Percentiles rank a stretch among this genome's conserved stretches.
Evolutionary conservation across 2,113 vertebrate species (phyloP).

Genomic region (Rhynchopsitta pachyrhyncha): DNA sequence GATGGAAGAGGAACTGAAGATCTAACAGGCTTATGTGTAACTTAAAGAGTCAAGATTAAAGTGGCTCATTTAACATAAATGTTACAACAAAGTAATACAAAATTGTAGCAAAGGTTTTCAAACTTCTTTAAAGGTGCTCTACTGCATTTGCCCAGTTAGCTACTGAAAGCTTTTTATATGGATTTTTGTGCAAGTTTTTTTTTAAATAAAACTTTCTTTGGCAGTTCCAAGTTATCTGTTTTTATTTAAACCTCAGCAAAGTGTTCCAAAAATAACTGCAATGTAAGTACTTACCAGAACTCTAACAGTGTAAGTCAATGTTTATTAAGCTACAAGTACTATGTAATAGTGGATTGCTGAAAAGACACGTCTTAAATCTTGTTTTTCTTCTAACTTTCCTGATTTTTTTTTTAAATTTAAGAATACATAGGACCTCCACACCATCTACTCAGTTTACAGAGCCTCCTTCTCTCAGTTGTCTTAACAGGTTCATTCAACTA

Average conservation of each 20-base stretch:
- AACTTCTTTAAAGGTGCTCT: neutral
- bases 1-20: neutral
- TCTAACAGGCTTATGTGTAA: neutral
- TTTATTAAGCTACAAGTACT: conserved; percentile 32
- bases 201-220: neutral
- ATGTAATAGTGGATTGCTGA: neutral
- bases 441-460: neutral
- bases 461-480: neutral
- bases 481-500: neutral
- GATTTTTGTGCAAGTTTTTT: neutral
- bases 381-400: neutral
- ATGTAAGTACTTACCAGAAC: conserved; percentile 25
- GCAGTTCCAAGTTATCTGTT: neutral
- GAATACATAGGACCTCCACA: neutral
- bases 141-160: neutral
- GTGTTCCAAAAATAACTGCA: conserved; percentile 37
- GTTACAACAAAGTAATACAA: neutral
- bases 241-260: conserved; percentile 14
- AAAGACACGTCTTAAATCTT: neutral
- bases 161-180: neutral
- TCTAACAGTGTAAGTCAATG: neutral
- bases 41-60: neutral
- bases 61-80: neutral
- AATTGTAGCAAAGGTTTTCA: neutral
- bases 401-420: neutral